Base-by-base conservation (phyloP, 2,888 invertebrate species). In the Phengaris arion region DNA sequence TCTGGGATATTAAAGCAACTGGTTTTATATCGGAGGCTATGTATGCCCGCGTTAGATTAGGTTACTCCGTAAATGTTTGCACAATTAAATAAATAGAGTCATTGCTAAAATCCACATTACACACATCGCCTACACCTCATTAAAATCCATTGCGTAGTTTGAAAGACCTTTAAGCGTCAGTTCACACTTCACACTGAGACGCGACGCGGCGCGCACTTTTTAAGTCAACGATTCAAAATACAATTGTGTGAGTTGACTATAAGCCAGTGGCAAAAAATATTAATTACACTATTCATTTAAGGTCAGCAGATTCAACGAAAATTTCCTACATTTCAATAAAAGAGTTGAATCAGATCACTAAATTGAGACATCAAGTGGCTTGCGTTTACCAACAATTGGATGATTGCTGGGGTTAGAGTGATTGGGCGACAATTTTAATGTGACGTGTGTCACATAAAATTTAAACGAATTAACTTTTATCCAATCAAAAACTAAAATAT, bases 351-450 rank as follows among this genome's bases (percentile, higher is more conserved):
- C 81, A 78, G 77, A 57, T 69, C 75, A 77, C 22, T 46, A 76
- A 74, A 77, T 74, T 69, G 74, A 77, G 74, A 68, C 76, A 68
- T 68, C 76, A 77, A 78, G 74, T 52, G 76, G 77, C 77, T 15
- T 51, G 51, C 48, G 64, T 15, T 13, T 48, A n/a, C 46, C 46
- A 12, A 74, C 74, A 82, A 82, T 82, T 82, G 82, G 76, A 81
- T 80, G 80, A 82, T 82, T 80, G 77, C 79, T 74, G 80, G 81
- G 81, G 81, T 81, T 80, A 81, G 76, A 73, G 75, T 81, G 81
- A 82, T 82, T 81, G 80, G 75, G 74, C 54, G 52, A 72, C 35
- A 22, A n/a, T 12, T 72, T 54, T 52, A 52, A 70, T n/a, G 70
- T 76, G 78, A 79, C 77, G 79, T 77, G 76, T 75, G 75, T 70